A percentile compares a stretch with the other conserved stretches of the same genome.
Evolutionary conservation across 2,888 invertebrate genomes (phyloP).

Genomic region (Chironomus tentans): DNA sequence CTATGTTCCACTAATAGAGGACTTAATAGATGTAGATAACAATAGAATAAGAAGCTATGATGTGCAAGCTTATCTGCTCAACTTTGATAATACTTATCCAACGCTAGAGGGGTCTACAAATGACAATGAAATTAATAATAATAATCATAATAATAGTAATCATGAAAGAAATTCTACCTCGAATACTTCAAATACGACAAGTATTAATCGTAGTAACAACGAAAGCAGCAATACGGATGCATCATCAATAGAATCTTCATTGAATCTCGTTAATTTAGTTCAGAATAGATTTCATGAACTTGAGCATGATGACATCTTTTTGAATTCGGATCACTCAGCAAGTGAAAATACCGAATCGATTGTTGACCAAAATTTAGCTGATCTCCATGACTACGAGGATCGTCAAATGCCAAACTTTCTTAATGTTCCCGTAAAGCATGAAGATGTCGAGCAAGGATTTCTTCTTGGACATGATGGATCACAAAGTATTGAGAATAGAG

Average conservation of each 20-base stretch:
- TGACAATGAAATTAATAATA: not conserved
- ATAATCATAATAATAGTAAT: conserved; percentile 33
- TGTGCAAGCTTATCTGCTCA: conserved; percentile 51
- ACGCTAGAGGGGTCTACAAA: too few species aligned
- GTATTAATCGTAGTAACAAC: conserved; percentile 1
- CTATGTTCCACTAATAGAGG: conserved; percentile 43
- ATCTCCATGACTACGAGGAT: conserved; percentile 46
- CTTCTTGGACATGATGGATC: conserved; percentile 44
- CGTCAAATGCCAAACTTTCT: not conserved
- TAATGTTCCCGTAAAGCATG: conserved; percentile 39
- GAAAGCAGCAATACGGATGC: conserved; percentile 16
- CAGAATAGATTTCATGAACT: not conserved
- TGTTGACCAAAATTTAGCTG: conserved; percentile 50
- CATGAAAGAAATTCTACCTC: not conserved
- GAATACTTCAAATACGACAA: not conserved
- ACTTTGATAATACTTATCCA: conserved; percentile 37
- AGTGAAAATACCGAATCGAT: conserved; percentile 41
- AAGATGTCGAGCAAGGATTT: conserved; percentile 38
- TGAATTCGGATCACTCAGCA: conserved; percentile 38
- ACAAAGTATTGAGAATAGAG: conserved; percentile 38
- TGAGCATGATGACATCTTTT: conserved; percentile 36
- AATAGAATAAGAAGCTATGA: conserved; percentile 37
- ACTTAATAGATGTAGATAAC: conserved; percentile 46
- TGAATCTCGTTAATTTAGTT: conserved; percentile 15
- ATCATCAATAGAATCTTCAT: conserved; percentile 34